Conservation (phyloP, 1,140 invertebrate genomes). For the Eriosoma lanigerum region DNA sequence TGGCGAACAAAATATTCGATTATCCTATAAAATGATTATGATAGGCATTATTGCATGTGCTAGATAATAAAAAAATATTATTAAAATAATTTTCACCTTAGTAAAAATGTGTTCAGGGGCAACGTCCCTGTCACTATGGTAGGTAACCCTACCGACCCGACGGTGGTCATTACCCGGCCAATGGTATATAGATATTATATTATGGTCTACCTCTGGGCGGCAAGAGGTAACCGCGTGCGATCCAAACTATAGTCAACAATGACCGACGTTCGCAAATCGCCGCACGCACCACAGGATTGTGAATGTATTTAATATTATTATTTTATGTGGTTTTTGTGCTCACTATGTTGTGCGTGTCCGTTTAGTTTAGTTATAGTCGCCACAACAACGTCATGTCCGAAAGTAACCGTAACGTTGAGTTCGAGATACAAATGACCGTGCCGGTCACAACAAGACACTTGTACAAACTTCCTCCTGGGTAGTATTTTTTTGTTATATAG, state of each 20-base stretch:
- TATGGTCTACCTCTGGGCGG: too few species aligned
- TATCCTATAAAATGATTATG: too few species aligned
- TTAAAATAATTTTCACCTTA: too few species aligned
- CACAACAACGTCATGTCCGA: conserved; percentile 43
- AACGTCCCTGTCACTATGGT: too few species aligned
- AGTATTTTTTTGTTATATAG: background rate
- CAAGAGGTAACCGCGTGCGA: background rate
- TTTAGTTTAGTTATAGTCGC: conserved; percentile 1
- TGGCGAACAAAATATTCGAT: too few species aligned
- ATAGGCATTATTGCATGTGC: too few species aligned
- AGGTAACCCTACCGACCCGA: too few species aligned
- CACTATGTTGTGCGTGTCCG: background rate
- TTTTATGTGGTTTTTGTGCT: background rate
- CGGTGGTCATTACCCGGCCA: too few species aligned
- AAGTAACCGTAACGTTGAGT: conserved; percentile 38
- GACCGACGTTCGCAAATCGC: conserved; percentile 7
- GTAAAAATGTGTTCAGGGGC: too few species aligned
- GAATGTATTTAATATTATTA: background rate
- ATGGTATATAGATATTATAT: too few species aligned
- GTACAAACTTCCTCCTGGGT: conserved; percentile 47
- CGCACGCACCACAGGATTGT: background rate
- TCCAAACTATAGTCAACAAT: background rate
- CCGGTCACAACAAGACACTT: conserved; percentile 48
- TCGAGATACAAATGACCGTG: conserved; percentile 48
- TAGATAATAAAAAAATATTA: too few species aligned